phyloP scores from a whole-genome alignment of 2,888 invertebrate genomes.

The Elmis aenea region DNA sequence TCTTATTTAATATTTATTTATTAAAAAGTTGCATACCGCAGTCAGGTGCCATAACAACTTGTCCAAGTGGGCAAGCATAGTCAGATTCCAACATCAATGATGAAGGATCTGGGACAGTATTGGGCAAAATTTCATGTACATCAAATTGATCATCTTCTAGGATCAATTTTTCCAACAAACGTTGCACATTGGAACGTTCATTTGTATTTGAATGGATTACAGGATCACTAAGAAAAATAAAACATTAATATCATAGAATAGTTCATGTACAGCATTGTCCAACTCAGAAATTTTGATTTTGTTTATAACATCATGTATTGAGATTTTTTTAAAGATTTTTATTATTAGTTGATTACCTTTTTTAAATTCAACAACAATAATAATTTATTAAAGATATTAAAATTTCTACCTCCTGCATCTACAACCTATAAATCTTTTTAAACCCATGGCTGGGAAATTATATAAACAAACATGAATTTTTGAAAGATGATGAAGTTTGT shows the following conservation, averaged over 20 bases:
- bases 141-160: conserved; percentile 92
- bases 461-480: too few species aligned
- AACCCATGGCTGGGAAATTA: too few species aligned
- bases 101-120: conserved; percentile 90
- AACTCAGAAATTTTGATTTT: too few species aligned
- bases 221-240: conserved; percentile 65
- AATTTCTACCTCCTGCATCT: too few species aligned
- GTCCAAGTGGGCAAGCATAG: conserved; percentile 88
- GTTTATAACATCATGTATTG: too few species aligned
- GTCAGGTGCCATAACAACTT: conserved; percentile 89
- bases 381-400: too few species aligned
- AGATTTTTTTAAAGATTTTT: too few species aligned
- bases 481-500: too few species aligned
- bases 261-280: too few species aligned
- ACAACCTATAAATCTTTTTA: too few species aligned
- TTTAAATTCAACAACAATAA: too few species aligned
- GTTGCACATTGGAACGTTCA: conserved; percentile 78
- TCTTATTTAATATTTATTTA: background rate
- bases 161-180: conserved; percentile 82
- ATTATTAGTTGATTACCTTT: too few species aligned
- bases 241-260: conserved; percentile 2
- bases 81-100: conserved; percentile 82
- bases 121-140: conserved; percentile 87
- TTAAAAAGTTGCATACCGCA: conserved; percentile 63
- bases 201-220: conserved; percentile 82